Percentiles rank a stretch among this genome's conserved stretches.
These are phyloP conservation scores for Mormyrops boulengeri DNA, from an alignment of 2,797 vertebrate genomes.

Conservation along the genomic window DNA sequence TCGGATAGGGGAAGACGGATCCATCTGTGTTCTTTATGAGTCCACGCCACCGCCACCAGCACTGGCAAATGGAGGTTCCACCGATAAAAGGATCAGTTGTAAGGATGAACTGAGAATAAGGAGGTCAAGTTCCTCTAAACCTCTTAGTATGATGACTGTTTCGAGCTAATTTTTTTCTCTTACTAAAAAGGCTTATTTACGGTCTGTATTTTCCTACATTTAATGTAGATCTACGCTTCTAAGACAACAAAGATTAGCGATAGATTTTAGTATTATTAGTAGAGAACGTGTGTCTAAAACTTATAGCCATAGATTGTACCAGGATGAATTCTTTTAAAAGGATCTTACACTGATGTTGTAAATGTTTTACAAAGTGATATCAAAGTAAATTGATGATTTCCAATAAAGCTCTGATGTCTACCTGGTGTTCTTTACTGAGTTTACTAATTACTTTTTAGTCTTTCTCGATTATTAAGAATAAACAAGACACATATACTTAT, in stretches of 20 bases:
- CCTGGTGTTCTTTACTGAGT: neutral
- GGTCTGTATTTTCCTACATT: constrained; percentile 10
- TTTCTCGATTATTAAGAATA: neutral
- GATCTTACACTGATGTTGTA: constrained; percentile 52
- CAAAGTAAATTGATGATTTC: constrained; percentile 55
- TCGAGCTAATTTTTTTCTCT: constrained; percentile 48
- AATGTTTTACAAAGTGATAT: constrained; percentile 60
- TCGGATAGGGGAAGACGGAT: constrained; percentile 66
- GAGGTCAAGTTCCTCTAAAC: constrained; percentile 54
- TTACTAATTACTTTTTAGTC: neutral
- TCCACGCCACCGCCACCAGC: constrained; percentile 35
- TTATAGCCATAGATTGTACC: constrained; percentile 36
- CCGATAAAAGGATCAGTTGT: constrained; percentile 51
- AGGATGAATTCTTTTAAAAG: constrained; percentile 55
- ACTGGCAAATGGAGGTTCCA: constrained; percentile 26
- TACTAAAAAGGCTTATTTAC: neutral
- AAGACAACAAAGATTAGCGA: constrained; percentile 19
- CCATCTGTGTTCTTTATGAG: constrained; percentile 67
- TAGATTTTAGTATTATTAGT: constrained; percentile 44
- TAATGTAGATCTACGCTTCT: constrained; percentile 28
- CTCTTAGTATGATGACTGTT: constrained; percentile 57
- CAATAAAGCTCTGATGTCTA: constrained; percentile 47
- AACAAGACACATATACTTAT: neutral
- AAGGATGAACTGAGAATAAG: constrained; percentile 55
- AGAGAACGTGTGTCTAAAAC: constrained; percentile 40